Percentiles rank a stretch among this genome's conserved stretches.
Conservation (phyloP, 2,888 invertebrate species). For the Metellina segmentata region DNA sequence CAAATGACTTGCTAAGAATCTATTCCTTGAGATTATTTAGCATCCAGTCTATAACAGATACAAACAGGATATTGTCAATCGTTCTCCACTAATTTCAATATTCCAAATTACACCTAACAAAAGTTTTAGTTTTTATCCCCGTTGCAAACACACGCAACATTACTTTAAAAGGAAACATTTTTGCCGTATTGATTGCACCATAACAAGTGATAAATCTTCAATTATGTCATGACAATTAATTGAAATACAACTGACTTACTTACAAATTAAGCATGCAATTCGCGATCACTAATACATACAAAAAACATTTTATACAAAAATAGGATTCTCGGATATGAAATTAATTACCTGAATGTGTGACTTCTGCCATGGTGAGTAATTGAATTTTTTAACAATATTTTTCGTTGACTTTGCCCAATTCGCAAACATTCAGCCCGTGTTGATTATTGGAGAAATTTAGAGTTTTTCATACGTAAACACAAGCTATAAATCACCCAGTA, state of each 20-base stretch:
- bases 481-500: background rate
- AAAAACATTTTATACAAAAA: background rate
- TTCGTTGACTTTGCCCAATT: slow-evolving; percentile 11
- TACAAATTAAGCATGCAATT: background rate
- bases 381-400: background rate
- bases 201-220: no score
- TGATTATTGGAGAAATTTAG: background rate
- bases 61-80: no score
- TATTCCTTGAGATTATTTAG: background rate
- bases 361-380: slow-evolving; percentile 64
- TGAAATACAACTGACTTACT: background rate
- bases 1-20: background rate
- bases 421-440: slow-evolving; percentile 30
- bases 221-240: background rate
- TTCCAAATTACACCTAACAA: no score
- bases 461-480: slow-evolving; percentile 29
- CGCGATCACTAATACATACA: background rate
- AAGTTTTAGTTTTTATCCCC: no score
- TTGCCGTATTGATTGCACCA: no score
- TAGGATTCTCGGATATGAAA: background rate
- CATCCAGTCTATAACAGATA: no score
- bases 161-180: no score
- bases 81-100: no score
- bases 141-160: no score
- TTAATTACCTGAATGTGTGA: slow-evolving; percentile 75